Evolutionary conservation across 35 echinoderm and acorn worm species (phyloP), one percentile per base, ranked within the genome.

Genomic region (Chiridota heheva): DNA sequence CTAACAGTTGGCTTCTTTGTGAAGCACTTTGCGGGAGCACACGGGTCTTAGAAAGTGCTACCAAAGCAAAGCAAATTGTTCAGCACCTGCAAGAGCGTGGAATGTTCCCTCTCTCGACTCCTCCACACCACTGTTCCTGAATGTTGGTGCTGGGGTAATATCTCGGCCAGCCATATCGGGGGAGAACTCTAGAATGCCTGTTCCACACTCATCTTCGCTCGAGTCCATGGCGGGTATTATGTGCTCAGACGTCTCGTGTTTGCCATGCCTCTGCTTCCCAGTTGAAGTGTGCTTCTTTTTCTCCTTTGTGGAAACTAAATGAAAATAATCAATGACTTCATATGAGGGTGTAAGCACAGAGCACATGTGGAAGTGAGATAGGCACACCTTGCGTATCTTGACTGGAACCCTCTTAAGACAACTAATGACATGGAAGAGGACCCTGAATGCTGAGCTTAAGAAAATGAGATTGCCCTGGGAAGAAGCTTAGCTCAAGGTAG

Each of bases 111-210:
- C 73, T 46, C 71, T 82, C 24, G 70, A 63, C 13, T 62, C 80
- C 33, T 56, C 33, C 31, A 60, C 75, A 20, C 16, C 20, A 17
- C 51, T 20, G 17, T 33, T 34, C 31, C 57, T 39, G 5, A 84
- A 84, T 63, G 72, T 77, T 7, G 81, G 86, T n/a, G 85, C 95
- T 10, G 95, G 95, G 25, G 95, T 98, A 12, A 98, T 85, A 66
- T 98, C 95, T 2, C 89, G 80, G 8, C 95, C 95, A 12, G 95
- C 95, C 81, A 89, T 81, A 40, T 98, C 84, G 2, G 95, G 95
- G 29, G 95, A 98, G 81, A 98, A 98, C 36, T 98, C 95, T 60
- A 98, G 70, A 67, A 98, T 98, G 20, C 95, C 95, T 13, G 66
- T 85, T 13, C 95, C 95, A 32, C 84, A 91, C 57, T 91, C 95